A percentile compares a stretch with the other conserved stretches of the same genome.
phyloP scores from a whole-genome alignment of 1,140 invertebrate genomes.

The Aleiodes sp. region DNA sequence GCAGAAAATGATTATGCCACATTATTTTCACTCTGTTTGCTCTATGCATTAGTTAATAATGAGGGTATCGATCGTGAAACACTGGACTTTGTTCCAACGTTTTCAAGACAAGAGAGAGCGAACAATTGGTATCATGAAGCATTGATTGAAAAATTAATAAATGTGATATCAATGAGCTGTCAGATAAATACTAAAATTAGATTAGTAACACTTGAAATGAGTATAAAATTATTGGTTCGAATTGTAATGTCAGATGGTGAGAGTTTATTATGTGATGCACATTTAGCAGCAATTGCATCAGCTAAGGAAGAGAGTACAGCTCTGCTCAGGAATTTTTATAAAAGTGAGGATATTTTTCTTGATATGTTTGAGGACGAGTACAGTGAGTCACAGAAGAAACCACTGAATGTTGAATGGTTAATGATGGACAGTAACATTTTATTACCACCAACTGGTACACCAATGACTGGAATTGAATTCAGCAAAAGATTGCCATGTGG shows the following conservation, averaged over 20 bases:
- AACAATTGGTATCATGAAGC: conserved; percentile 76
- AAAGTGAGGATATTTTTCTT: conserved; percentile 97
- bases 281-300: conserved; percentile 75
- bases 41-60: conserved; percentile 95
- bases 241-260: conserved; percentile 66
- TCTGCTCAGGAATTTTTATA: conserved; percentile 91
- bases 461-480: conserved; percentile 95
- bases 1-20: conserved; percentile 94
- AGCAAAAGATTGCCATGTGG: conserved; percentile 94
- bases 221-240: conserved; percentile 79
- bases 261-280: conserved; percentile 62
- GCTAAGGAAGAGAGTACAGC: conserved; percentile 87
- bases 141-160: conserved; percentile 81
- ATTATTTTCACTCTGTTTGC: conserved; percentile 89
- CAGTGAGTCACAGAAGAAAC: conserved; percentile 87
- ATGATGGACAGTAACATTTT: conserved; percentile 97
- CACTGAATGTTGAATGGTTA: conserved; percentile 90
- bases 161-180: conserved; percentile 83
- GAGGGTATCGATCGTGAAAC: conserved; percentile 81
- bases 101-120: conserved; percentile 53
- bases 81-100: conserved; percentile 74
- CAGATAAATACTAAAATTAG: conserved; percentile 85
- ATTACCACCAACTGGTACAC: conserved; percentile 94
- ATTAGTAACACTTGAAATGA: conserved; percentile 91
- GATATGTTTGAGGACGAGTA: conserved; percentile 99